Percentiles rank a stretch among this genome's conserved stretches.
These are phyloP conservation scores for Chrysolina oricalcia DNA, from an alignment of 2,888 invertebrate genomes.

Conservation along the genomic window DNA sequence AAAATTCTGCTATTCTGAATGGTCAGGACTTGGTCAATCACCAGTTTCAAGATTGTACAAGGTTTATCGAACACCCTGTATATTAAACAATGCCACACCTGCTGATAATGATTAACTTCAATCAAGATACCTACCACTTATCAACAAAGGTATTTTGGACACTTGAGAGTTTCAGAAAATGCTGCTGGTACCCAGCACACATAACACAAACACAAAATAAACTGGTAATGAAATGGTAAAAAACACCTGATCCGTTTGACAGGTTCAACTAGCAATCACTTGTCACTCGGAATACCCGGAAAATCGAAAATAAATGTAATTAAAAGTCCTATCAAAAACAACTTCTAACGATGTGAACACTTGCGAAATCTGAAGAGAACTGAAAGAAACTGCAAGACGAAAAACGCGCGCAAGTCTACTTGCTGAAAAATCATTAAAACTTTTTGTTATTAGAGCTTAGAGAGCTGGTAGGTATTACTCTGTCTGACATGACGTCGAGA, in stretches of 20 bases:
- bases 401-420: conserved; percentile 67
- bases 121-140: too few relatives aligned
- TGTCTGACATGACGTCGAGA: conserved; percentile 27
- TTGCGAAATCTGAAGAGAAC: conserved; percentile 48
- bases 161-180: too few relatives aligned
- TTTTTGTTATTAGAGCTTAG: conserved; percentile 69
- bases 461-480: conserved; percentile 57
- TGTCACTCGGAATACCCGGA: neutral
- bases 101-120: too few relatives aligned
- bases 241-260: neutral
- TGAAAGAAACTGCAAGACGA: conserved; percentile 64
- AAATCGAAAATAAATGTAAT: neutral
- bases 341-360: conserved; percentile 28
- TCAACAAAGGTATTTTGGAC: too few relatives aligned
- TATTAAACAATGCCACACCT: too few relatives aligned
- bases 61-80: too few relatives aligned
- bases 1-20: too few relatives aligned
- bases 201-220: conserved; percentile 1
- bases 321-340: neutral
- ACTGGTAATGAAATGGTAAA: neutral
- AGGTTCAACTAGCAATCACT: neutral
- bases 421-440: conserved; percentile 71
- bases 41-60: too few relatives aligned
- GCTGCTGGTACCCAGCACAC: neutral
- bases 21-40: too few relatives aligned